Base-by-base conservation (phyloP, 1,140 invertebrate genomes). In the Paramacrobiotus metropolitanus region DNA sequence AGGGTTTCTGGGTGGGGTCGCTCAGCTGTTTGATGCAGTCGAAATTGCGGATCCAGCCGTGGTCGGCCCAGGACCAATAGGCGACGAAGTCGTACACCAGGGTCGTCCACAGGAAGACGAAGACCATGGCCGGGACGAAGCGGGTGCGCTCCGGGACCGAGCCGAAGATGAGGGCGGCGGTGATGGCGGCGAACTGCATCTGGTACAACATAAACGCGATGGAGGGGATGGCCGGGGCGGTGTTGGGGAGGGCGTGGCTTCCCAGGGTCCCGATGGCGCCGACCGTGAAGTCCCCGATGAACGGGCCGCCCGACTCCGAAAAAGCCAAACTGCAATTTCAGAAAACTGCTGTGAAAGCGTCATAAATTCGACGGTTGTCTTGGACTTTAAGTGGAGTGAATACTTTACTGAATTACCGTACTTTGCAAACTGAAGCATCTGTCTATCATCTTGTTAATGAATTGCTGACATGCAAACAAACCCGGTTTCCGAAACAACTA, bases 1-100 rank as follows among this genome's bases (percentile, higher is more conserved):
- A 55, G 15, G 48, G 48, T 55, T 15, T 24, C 34, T 15, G 9
- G 9, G 34, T 15, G 34, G 34, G n/a, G 34, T 40, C 34, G n/a
- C 34, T n/a, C 34, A 40, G 34, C 34, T 20, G 15, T 28, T 15
- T 15, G 48, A 55, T 24, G 24, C 48, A 55, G 4, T 15, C 48
- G 24, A 55, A 55, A 24, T 55, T 55, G 24, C 48, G 48, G 24
- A 55, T 55, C 48, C 48, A 55, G 48, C 48, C 48, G 48, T 55
- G 48, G 24, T 55, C 48, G 15, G 48, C 48, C 48, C 48, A 55
- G 15, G 15, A 20, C 48, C 48, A 55, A 28, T 55, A 55, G 4
- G 48, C 48, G 48, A 24, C 15, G 28, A 55, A 20, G 48, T 55
- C 48, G 48, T 55, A 55, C 48, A 55, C 48, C 24, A 55, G 48